Evolutionary conservation across 1,140 invertebrate species (phyloP).

Genomic region (Zaprionus taronus): DNA sequence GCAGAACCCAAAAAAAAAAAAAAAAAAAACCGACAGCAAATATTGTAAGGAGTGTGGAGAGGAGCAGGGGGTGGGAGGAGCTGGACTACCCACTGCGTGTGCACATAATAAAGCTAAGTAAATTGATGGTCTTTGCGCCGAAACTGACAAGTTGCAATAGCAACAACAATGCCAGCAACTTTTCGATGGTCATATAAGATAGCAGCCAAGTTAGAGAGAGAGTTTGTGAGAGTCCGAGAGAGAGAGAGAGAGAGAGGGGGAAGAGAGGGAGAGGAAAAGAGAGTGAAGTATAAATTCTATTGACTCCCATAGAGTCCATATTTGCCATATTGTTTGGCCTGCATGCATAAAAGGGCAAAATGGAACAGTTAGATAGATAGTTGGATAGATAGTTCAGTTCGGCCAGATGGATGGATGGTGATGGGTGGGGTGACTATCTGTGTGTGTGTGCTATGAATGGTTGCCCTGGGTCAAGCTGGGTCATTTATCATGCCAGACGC

Average conservation of each 20-base stretch:
- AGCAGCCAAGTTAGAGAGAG: conserved; percentile 17
- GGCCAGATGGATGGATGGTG: conserved; percentile 21
- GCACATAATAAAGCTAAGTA: conserved; percentile 82
- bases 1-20: conserved; percentile 33
- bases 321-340: conserved; percentile 44
- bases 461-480: conserved; percentile 42
- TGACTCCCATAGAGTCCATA: conserved; percentile 30
- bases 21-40: conserved; percentile 20
- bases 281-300: conserved; percentile 7
- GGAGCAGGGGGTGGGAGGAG: neutral
- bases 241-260: neutral
- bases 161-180: conserved; percentile 40
- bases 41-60: conserved; percentile 28
- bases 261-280: neutral
- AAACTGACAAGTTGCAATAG: conserved; percentile 77
- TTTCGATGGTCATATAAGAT: conserved; percentile 72
- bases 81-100: conserved; percentile 63
- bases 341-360: conserved; percentile 11
- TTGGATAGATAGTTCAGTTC: conserved; percentile 41
- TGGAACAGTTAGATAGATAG: conserved; percentile 33
- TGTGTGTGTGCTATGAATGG: conserved; percentile 22
- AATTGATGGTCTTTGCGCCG: conserved; percentile 80
- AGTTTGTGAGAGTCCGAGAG: neutral
- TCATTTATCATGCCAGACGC: conserved; percentile 68
- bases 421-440: conserved; percentile 1